Evolutionary conservation across 2,797 vertebrate species (phyloP).

Genomic region (Onychomys torridus): DNA sequence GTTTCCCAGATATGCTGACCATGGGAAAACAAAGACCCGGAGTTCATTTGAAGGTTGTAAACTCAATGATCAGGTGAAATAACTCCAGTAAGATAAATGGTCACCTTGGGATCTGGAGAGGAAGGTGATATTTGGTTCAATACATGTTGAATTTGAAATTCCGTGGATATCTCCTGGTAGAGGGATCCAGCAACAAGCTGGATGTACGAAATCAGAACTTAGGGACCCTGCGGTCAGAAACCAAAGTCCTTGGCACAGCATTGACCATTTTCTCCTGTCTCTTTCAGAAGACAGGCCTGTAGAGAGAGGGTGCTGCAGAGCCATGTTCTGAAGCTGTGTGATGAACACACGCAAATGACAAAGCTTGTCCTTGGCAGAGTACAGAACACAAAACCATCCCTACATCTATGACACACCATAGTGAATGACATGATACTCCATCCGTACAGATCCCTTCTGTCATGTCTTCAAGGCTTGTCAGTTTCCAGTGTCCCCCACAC

Average conservation of each 20-base stretch:
- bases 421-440: neutral
- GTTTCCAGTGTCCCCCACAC: neutral
- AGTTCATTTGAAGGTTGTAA: neutral
- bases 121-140: neutral
- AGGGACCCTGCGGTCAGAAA: neutral
- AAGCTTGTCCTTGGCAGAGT: neutral
- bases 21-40: neutral
- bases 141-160: neutral
- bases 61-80: neutral
- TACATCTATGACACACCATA: neutral
- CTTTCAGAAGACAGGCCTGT: neutral
- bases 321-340: neutral
- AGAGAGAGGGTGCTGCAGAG: neutral
- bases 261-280: neutral
- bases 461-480: neutral
- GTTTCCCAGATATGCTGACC: neutral
- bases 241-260: too few relatives aligned
- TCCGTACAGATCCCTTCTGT: neutral
- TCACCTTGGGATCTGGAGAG: too few relatives aligned
- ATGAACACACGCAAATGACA: neutral
- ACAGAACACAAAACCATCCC: neutral
- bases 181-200: neutral
- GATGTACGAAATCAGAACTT: neutral
- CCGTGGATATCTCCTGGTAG: neutral
- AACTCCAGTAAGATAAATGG: neutral